Conservation (phyloP, 2,888 invertebrate genomes). For the Allolobophora icterica region DNA sequence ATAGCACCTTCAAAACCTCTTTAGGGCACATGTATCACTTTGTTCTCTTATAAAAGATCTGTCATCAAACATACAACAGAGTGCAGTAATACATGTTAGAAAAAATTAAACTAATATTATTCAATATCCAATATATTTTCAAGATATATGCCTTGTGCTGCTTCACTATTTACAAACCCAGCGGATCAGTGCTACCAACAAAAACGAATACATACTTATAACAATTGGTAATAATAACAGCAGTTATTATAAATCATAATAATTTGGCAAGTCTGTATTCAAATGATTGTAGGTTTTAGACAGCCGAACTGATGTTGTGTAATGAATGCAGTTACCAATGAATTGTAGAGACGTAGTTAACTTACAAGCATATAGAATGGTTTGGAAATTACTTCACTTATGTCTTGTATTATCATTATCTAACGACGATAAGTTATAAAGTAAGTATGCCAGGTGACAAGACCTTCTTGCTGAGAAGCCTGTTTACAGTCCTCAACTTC, state of each 20-base stretch:
- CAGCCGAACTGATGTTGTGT: neutral
- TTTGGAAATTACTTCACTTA: neutral
- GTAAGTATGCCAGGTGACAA: neutral
- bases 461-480: conserved; percentile 5
- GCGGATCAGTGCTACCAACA: neutral
- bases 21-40: neutral
- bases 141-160: too few species aligned
- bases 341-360: neutral
- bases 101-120: neutral
- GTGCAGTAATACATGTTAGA: neutral
- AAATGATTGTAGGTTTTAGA: neutral
- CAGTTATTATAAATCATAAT: neutral
- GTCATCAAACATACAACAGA: neutral
- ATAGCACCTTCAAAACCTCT: neutral
- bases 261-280: neutral
- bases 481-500: neutral
- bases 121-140: neutral
- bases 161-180: too few species aligned
- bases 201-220: neutral
- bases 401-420: too few species aligned
- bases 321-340: neutral
- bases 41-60: neutral
- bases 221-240: neutral
- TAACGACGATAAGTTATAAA: neutral
- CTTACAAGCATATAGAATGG: neutral